Conservation (phyloP, 2,797 vertebrate species). For the Muraenolepis orangiensis region DNA sequence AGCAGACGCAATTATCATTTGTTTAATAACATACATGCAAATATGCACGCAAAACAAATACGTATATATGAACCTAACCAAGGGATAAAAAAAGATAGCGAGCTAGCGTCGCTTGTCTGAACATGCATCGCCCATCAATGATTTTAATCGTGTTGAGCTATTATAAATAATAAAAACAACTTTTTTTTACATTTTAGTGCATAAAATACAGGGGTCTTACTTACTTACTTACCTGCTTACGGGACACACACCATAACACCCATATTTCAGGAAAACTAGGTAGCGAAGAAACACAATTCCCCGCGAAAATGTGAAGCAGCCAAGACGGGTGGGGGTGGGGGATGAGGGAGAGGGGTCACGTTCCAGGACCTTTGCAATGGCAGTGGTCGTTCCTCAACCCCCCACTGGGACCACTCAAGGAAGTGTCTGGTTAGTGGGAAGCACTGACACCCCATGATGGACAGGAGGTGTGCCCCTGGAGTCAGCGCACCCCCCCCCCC, state of each 20-base stretch:
- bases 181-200: background rate
- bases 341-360: background rate
- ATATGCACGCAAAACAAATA: background rate
- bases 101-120: background rate
- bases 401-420: slow-evolving; percentile 65
- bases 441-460: slow-evolving; percentile 71
- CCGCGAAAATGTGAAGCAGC: background rate
- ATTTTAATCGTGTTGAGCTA: background rate
- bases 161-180: background rate
- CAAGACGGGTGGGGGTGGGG: background rate
- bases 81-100: background rate
- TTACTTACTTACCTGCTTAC: no score
- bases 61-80: background rate
- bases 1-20: background rate
- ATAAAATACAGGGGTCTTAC: background rate
- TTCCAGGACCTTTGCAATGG: background rate
- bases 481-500: slow-evolving; percentile 62
- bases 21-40: background rate
- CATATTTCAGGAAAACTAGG: background rate
- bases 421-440: slow-evolving; percentile 76
- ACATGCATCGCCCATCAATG: background rate
- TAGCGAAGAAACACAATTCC: background rate
- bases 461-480: slow-evolving; percentile 61
- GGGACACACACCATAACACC: no score
- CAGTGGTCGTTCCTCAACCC: slow-evolving; percentile 10